Evolutionary conservation across 2,113 vertebrate species (phyloP).

Genomic region (Colius striatus): DNA sequence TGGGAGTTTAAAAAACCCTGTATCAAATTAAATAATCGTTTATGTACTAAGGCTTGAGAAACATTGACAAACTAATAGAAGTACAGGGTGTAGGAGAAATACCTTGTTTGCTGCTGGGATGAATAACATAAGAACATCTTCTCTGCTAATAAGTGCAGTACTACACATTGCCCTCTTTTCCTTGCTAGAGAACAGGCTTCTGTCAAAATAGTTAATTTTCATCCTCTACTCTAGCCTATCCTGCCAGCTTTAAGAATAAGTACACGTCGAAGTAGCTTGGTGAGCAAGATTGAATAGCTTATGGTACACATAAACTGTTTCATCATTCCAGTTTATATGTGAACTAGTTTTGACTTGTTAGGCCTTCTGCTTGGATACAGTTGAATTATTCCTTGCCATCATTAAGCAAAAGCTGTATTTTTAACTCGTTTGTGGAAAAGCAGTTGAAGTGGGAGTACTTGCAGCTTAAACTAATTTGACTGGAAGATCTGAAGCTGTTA

Average conservation of each 20-base stretch:
- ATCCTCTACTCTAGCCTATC: not conserved
- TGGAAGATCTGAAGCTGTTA: constrained; percentile 29
- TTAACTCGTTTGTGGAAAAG: not conserved
- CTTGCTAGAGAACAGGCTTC: not conserved
- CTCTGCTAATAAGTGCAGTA: not conserved
- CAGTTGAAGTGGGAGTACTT: not conserved
- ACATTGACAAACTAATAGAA: not conserved
- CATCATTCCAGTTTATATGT: not conserved
- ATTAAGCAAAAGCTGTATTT: constrained; percentile 29
- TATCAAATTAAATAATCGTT: not conserved
- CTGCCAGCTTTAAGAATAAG: not conserved
- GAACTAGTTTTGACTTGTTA: not conserved
- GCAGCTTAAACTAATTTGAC: not conserved
- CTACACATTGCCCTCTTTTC: not conserved
- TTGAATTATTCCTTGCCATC: not conserved
- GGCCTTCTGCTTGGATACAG: not conserved
- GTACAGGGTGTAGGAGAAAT: not conserved
- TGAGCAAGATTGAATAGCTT: not conserved
- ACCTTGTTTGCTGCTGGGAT: not conserved
- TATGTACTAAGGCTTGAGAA: not conserved
- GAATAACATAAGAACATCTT: not conserved
- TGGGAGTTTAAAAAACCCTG: not conserved
- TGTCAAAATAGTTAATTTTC: not conserved
- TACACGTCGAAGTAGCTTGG: not conserved
- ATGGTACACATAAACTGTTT: not conserved